Conservation (phyloP, 2,888 invertebrate species). For the Vesta saturnalis region DNA sequence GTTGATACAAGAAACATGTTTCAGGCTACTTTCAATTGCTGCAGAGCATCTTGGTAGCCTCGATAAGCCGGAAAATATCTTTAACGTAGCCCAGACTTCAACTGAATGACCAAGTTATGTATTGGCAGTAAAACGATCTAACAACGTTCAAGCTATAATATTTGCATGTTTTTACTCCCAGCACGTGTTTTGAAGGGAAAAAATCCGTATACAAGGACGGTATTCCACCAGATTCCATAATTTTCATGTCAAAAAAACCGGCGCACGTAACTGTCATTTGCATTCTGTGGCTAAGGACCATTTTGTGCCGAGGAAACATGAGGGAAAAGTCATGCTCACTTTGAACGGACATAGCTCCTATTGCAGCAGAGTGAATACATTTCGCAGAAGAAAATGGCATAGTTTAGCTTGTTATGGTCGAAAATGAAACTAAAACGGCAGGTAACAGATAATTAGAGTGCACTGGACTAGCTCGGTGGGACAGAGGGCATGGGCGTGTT, state of each 20-base stretch:
- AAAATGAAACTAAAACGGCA: too few relatives aligned
- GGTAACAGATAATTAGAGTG: too few relatives aligned
- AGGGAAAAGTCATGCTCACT: too few relatives aligned
- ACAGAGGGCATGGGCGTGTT: too few relatives aligned
- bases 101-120: not conserved
- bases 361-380: not conserved
- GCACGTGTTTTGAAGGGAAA: too few relatives aligned
- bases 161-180: not conserved
- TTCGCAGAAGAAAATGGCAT: constrained; percentile 14
- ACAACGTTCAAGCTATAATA: not conserved
- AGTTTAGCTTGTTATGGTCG: too few relatives aligned
- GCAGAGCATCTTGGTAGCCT: too few relatives aligned
- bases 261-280: not conserved
- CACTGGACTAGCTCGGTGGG: too few relatives aligned
- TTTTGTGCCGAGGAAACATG: not conserved
- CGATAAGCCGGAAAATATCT: not conserved
- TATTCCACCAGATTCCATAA: too few relatives aligned
- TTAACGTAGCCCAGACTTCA: not conserved
- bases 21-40: not conserved
- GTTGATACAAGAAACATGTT: not conserved
- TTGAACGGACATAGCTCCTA: too few relatives aligned
- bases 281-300: not conserved
- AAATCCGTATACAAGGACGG: too few relatives aligned
- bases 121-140: not conserved
- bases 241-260: too few relatives aligned